phyloP scores from a whole-genome alignment of 2,888 invertebrate genomes.

The Melieria crassipennis region DNA sequence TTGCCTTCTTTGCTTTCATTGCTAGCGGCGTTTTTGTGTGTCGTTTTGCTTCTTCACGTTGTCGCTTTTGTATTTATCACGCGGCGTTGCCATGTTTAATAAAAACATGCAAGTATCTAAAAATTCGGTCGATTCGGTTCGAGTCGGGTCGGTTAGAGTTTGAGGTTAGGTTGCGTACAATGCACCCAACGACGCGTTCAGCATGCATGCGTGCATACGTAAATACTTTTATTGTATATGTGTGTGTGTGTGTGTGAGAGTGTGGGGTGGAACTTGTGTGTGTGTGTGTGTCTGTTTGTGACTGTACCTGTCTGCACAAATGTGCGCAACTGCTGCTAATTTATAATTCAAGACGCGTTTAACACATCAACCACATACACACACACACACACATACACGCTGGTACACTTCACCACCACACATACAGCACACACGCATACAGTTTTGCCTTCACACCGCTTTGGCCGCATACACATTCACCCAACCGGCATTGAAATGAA shows the following conservation, averaged over 20 bases:
- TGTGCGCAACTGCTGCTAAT: background rate
- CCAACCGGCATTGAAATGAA: constrained; percentile 31
- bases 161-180: background rate
- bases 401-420: background rate
- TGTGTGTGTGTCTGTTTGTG: constrained; percentile 8
- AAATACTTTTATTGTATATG: background rate
- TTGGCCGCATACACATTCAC: background rate
- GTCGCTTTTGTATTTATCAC: constrained; percentile 6
- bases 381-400: background rate
- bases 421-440: background rate
- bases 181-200: background rate
- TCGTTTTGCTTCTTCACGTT: no score
- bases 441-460: background rate
- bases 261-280: background rate
- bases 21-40: no score
- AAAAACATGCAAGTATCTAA: constrained; percentile 9
- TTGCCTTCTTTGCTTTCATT: no score
- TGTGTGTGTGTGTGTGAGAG: background rate
- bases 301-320: background rate
- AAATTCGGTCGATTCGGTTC: constrained; percentile 4
- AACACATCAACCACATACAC: constrained; percentile 19
- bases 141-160: background rate
- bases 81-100: constrained; percentile 21
- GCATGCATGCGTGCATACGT: background rate
- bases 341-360: constrained; percentile 26